Conservation (phyloP, 2,888 invertebrate genomes). For the Diplazon laetatorius region DNA sequence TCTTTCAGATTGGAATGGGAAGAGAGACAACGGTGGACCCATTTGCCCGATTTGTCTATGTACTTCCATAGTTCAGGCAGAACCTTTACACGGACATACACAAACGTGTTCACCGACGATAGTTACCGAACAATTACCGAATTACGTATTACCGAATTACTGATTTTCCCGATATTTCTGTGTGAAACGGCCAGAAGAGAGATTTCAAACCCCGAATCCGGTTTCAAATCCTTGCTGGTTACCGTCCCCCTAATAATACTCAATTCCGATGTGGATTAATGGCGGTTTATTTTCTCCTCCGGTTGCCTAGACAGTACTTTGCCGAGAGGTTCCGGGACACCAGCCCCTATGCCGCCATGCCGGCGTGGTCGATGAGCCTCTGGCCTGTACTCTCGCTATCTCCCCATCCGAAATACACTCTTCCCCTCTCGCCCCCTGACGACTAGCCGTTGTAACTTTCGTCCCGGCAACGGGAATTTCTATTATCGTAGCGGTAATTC, state of each 20-base stretch:
- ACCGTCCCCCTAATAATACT: conserved; percentile 82
- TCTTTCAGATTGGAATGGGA: conserved; percentile 75
- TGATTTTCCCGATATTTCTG: conserved; percentile 78
- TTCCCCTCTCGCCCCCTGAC: too few relatives aligned
- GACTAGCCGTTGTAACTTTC: conserved; percentile 25
- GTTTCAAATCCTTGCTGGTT: conserved; percentile 80
- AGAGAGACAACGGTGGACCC: too few relatives aligned
- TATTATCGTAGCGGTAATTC: conserved; percentile 74
- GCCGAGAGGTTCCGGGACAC: conserved; percentile 19
- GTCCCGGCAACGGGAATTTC: conserved; percentile 68
- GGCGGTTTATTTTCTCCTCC: conserved; percentile 78
- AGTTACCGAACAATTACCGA: conserved; percentile 50
- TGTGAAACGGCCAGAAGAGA: conserved; percentile 78
- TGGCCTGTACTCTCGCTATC: conserved; percentile 17
- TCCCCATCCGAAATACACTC: conserved; percentile 13
- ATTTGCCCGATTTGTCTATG: too few relatives aligned
- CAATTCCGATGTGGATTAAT: conserved; percentile 83
- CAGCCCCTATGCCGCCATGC: conserved; percentile 3
- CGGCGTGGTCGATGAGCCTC: conserved; percentile 36
- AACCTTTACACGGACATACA: conserved; percentile 34
- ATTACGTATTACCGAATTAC: conserved; percentile 68
- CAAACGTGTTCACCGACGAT: conserved; percentile 16
- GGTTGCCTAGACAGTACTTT: conserved; percentile 41
- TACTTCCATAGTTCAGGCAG: conserved; percentile 46
- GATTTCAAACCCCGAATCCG: conserved; percentile 81